phyloP scores from a whole-genome alignment of 2,113 vertebrate genomes.

The Notothenia rossii region DNA sequence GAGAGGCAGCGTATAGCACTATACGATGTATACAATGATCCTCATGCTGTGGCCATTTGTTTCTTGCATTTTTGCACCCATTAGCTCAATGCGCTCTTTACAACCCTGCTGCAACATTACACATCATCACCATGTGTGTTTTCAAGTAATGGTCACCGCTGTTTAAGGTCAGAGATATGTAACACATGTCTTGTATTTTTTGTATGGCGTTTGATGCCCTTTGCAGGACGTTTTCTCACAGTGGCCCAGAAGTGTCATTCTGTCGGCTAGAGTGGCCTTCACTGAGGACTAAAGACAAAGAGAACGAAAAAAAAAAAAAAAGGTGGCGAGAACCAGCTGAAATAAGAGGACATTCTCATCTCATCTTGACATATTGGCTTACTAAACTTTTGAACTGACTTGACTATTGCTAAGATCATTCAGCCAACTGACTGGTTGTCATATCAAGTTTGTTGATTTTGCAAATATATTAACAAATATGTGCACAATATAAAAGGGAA shows the following conservation, averaged over 20 bases:
- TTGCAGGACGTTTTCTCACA: slow-evolving; percentile 59
- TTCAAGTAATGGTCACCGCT: slow-evolving; percentile 1
- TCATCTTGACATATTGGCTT: neutral
- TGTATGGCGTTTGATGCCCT: slow-evolving; percentile 21
- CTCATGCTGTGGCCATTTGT: slow-evolving; percentile 20
- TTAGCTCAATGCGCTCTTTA: neutral
- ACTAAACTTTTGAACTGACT: too few relatives aligned
- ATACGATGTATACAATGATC: neutral
- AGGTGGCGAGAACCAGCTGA: slow-evolving; percentile 10
- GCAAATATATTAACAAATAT: too few relatives aligned
- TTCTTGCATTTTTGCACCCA: slow-evolving; percentile 28
- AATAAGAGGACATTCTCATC: neutral
- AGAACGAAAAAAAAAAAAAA: slow-evolving; percentile 26
- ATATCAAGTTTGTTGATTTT: too few relatives aligned
- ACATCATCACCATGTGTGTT: neutral
- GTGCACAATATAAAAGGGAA: too few relatives aligned
- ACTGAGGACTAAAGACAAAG: slow-evolving; percentile 56
- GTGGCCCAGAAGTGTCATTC: slow-evolving; percentile 71
- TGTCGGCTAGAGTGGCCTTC: slow-evolving; percentile 60
- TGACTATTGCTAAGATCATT: too few relatives aligned
- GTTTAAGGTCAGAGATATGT: slow-evolving; percentile 50
- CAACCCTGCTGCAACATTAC: slow-evolving; percentile 13
- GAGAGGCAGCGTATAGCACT: neutral
- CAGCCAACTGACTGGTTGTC: too few relatives aligned
- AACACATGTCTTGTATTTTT: slow-evolving; percentile 45